Percentiles rank a stretch among this genome's conserved stretches.
Conservation (phyloP, 2,888 invertebrate genomes). For the Allophyes oxyacanthae region DNA sequence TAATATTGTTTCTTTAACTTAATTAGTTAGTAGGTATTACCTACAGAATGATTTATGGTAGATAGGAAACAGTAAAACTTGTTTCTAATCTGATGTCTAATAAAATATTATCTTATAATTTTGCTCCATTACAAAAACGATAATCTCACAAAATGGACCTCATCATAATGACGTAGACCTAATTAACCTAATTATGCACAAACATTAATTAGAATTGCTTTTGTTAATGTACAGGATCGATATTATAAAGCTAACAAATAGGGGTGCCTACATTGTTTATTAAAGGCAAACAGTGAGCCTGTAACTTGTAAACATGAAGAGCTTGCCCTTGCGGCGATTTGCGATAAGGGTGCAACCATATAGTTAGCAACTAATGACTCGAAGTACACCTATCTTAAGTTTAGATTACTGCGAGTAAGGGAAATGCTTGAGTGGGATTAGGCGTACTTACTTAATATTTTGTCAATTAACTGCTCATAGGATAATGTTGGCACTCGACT, state of each 20-base stretch:
- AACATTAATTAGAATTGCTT: constrained; percentile 52
- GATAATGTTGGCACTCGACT: too few species aligned
- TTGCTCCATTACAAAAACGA: constrained; percentile 10
- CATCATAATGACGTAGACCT: constrained; percentile 27
- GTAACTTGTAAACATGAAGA: constrained; percentile 71
- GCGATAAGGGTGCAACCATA: constrained; percentile 57
- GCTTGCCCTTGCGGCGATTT: constrained; percentile 69
- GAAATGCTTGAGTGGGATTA: too few species aligned
- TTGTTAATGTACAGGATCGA: constrained; percentile 62
- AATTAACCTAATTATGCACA: constrained; percentile 57
- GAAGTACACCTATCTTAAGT: constrained; percentile 2
- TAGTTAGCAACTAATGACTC: constrained; percentile 15
- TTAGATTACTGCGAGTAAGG: constrained; percentile 1
- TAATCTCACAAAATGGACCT: constrained; percentile 10
- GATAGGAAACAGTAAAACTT: too few species aligned
- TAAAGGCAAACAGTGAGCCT: constrained; percentile 71
- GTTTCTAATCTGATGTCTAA: too few species aligned
- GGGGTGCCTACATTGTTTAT: constrained; percentile 70
- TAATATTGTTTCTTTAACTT: too few species aligned
- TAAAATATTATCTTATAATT: constrained; percentile 1
- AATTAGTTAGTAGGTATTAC: too few species aligned
- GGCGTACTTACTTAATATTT: too few species aligned
- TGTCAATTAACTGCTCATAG: too few species aligned
- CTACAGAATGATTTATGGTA: too few species aligned
- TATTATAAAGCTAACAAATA: constrained; percentile 52